Percentiles rank a stretch among this genome's conserved stretches.
Conservation (phyloP, 2,113 vertebrate species). For the Amblyornis subalaris region DNA sequence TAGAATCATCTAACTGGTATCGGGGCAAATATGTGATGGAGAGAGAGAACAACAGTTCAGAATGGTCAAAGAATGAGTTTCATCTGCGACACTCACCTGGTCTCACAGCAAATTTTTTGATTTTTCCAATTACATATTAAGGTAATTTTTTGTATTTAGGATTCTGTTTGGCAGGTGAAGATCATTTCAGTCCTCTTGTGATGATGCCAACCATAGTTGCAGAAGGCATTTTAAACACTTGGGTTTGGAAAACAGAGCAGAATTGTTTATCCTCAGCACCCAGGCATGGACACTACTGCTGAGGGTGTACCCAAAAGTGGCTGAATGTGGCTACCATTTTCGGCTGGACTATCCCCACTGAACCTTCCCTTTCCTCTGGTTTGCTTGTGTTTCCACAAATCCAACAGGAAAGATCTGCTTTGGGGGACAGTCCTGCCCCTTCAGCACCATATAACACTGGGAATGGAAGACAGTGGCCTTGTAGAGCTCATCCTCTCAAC, state of each 20-base stretch:
- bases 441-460: background rate
- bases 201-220: background rate
- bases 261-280: fast-evolving
- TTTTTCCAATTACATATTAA: background rate
- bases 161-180: background rate
- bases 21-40: background rate
- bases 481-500: background rate
- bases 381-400: background rate
- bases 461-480: background rate
- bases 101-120: background rate
- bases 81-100: background rate
- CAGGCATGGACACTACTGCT: background rate
- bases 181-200: background rate
- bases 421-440: background rate
- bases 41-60: background rate
- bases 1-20: background rate
- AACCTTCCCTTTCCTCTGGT: background rate
- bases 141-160: background rate
- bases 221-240: background rate
- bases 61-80: background rate
- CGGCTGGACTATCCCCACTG: too few relatives aligned
- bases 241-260: background rate
- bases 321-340: background rate
- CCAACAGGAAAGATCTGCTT: fast-evolving
- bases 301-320: background rate